Percentiles rank a stretch among this genome's conserved stretches.
phyloP scores from a whole-genome alignment of 2,888 invertebrate species.

The Pyrrhia umbra region DNA sequence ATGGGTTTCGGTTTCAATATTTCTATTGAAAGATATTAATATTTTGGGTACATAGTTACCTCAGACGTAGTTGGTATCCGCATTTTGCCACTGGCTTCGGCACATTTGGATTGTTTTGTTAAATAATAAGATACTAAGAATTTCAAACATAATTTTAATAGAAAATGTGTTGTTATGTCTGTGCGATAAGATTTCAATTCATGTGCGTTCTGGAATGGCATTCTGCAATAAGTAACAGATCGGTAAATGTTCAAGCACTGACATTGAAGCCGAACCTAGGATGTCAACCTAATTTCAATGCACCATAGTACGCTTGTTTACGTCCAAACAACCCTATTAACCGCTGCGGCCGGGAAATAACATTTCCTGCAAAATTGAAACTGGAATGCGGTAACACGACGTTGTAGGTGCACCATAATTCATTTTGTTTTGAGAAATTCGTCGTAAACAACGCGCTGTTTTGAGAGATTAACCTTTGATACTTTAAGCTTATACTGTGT shows the following conservation, averaged over 20 bases:
- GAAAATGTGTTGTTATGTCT: no score
- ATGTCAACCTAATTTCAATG: slow-evolving; percentile 16
- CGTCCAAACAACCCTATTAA: slow-evolving; percentile 14
- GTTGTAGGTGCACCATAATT: slow-evolving; percentile 16
- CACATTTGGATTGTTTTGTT: no score
- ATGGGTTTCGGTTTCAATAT: not conserved
- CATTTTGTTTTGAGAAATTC: slow-evolving; percentile 37
- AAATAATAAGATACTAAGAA: no score
- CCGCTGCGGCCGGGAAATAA: slow-evolving; percentile 43
- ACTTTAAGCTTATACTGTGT: not conserved
- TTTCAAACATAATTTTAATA: no score
- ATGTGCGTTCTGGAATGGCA: not conserved
- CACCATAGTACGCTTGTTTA: slow-evolving; percentile 20
- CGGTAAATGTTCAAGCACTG: not conserved
- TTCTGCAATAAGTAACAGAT: not conserved
- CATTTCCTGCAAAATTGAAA: slow-evolving; percentile 46
- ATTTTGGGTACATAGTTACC: not conserved
- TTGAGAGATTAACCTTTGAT: slow-evolving; percentile 12
- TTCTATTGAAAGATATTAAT: not conserved
- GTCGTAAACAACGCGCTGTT: slow-evolving; percentile 28
- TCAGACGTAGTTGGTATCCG: no score
- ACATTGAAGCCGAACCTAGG: not conserved
- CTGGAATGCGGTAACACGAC: slow-evolving; percentile 17
- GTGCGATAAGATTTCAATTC: no score
- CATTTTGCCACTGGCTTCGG: no score